phyloP scores from a whole-genome alignment of 2,888 invertebrate species.

The Crossocerus cetratus region DNA sequence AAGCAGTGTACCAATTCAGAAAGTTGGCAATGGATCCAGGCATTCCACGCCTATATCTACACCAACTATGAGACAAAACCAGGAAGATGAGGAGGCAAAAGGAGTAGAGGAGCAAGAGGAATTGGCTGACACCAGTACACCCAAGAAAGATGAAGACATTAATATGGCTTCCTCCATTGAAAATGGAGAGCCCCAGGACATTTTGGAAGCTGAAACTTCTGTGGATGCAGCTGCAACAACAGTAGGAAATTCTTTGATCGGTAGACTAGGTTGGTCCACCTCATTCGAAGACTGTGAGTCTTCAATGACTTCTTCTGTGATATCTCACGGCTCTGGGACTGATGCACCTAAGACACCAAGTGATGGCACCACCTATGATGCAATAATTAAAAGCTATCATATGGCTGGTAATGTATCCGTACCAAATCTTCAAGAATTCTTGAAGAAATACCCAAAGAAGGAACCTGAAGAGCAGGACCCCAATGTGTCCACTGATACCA shows the following conservation, averaged over 20 bases:
- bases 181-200: conserved; percentile 21
- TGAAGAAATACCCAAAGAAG: conserved; percentile 63
- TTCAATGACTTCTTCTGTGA: conserved; percentile 78
- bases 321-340: conserved; percentile 79
- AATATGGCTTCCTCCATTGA: conserved; percentile 40
- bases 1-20: background rate
- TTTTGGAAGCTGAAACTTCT: conserved; percentile 27
- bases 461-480: conserved; percentile 31
- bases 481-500: conserved; percentile 34
- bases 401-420: conserved; percentile 77
- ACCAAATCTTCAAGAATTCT: conserved; percentile 82
- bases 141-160: conserved; percentile 35
- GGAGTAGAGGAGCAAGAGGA: conserved; percentile 14
- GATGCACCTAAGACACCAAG: conserved; percentile 71
- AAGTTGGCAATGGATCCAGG: background rate
- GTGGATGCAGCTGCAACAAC: conserved; percentile 55
- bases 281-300: conserved; percentile 79
- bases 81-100: conserved; percentile 3
- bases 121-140: conserved; percentile 16
- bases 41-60: conserved; percentile 5
- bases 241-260: conserved; percentile 83
- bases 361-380: conserved; percentile 80
- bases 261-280: conserved; percentile 83
- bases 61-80: conserved; percentile 5
- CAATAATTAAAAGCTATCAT: conserved; percentile 81